Conservation (phyloP, 2,888 invertebrate genomes). For the Scaptomyza polygonia region DNA sequence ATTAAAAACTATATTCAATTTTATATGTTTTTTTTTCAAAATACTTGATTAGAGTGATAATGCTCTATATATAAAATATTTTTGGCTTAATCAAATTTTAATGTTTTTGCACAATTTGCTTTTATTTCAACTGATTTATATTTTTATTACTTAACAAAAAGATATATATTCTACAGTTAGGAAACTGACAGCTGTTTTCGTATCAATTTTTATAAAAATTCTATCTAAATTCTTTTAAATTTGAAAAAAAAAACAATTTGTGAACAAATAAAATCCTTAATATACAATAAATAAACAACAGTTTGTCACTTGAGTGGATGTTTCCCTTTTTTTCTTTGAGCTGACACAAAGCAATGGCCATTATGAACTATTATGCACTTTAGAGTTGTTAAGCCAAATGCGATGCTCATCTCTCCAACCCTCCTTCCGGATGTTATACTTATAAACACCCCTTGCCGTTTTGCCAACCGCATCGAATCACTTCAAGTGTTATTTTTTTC, state of each 20-base stretch:
- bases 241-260: slow-evolving; percentile 13
- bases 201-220: background rate
- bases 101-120: no score
- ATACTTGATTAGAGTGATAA: no score
- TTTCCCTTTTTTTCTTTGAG: slow-evolving; percentile 15
- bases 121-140: background rate
- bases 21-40: no score
- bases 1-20: no score
- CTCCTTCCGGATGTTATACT: background rate
- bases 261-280: slow-evolving; percentile 11
- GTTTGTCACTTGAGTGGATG: slow-evolving; percentile 32
- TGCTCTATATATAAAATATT: no score
- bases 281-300: slow-evolving; percentile 3
- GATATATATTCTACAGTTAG: background rate
- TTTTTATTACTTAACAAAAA: background rate
- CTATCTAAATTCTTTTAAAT: no score
- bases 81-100: no score
- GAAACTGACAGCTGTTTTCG: slow-evolving; percentile 21
- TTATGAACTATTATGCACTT: slow-evolving; percentile 63
- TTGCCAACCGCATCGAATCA: slow-evolving; percentile 71
- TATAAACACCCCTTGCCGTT: slow-evolving; percentile 23
- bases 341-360: slow-evolving; percentile 50
- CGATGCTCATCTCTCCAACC: slow-evolving; percentile 51
- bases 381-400: slow-evolving; percentile 53
- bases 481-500: slow-evolving; percentile 75